A percentile compares a stretch with the other conserved stretches of the same genome.
Conservation (phyloP, 2,113 vertebrate genomes). For the Paramisgurnus dabryanus region DNA sequence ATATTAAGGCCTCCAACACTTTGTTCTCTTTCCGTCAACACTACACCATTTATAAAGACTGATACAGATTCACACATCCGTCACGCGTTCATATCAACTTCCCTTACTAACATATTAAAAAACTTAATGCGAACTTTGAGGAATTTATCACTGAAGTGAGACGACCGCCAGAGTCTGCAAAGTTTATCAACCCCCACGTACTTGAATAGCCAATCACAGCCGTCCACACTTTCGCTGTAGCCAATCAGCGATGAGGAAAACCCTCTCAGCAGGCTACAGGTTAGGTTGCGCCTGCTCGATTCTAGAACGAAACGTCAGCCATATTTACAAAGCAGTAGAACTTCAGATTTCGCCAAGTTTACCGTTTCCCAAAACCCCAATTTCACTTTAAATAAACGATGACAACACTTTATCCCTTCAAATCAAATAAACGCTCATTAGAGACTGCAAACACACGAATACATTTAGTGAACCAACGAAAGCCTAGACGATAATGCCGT, state of each 20-base stretch:
- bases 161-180: slow-evolving; percentile 45
- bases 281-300: slow-evolving; percentile 65
- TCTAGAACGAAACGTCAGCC: slow-evolving; percentile 78
- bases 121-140: slow-evolving; percentile 40
- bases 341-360: slow-evolving; percentile 39
- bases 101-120: background rate
- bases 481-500: background rate
- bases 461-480: background rate
- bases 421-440: background rate
- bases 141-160: slow-evolving; percentile 10
- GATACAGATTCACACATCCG: background rate
- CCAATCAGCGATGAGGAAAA: slow-evolving; percentile 50
- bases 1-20: background rate
- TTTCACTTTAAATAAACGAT: slow-evolving; percentile 31
- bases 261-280: slow-evolving; percentile 47
- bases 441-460: background rate
- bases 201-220: slow-evolving; percentile 63
- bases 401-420: slow-evolving; percentile 7
- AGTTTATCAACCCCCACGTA: slow-evolving; percentile 27
- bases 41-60: background rate
- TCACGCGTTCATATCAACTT: background rate
- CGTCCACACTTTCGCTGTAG: background rate
- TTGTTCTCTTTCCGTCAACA: slow-evolving; percentile 23
- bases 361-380: background rate
- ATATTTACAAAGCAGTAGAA: slow-evolving; percentile 74